Conservation (phyloP, 2,113 vertebrate genomes). For the Spermophilus dauricus region DNA sequence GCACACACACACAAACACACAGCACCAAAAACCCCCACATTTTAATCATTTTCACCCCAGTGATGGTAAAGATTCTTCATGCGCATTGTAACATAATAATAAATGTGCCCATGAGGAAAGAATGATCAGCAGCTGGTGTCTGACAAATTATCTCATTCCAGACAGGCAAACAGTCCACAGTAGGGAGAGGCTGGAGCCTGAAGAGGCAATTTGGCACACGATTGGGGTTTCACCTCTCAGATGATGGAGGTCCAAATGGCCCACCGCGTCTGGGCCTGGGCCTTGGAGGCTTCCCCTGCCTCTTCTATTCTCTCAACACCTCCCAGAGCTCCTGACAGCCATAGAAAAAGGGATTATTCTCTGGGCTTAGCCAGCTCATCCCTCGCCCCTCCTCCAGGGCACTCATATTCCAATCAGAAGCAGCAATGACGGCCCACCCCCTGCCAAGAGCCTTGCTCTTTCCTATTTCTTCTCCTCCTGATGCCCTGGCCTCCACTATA, state of each 20-base stretch:
- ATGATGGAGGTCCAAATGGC: slow-evolving; percentile 47
- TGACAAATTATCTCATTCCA: slow-evolving; percentile 89
- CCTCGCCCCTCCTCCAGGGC: slow-evolving; percentile 50
- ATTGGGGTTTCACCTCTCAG: slow-evolving; percentile 78
- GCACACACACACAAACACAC: background rate
- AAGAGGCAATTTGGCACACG: slow-evolving; percentile 78
- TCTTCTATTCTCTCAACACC: slow-evolving; percentile 47
- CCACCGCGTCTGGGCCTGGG: background rate
- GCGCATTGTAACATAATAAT: slow-evolving; percentile 89
- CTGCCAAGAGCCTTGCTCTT: background rate
- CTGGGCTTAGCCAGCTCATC: slow-evolving; percentile 58
- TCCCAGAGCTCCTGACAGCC: slow-evolving; percentile 73
- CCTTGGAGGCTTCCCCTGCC: slow-evolving; percentile 30
- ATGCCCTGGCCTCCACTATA: background rate
- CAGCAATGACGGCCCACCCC: slow-evolving; percentile 22
- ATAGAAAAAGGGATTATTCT: slow-evolving; percentile 75
- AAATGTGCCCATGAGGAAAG: slow-evolving; percentile 89
- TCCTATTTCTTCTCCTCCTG: background rate
- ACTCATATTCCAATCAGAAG: slow-evolving; percentile 5
- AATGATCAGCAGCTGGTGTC: slow-evolving; percentile 89
- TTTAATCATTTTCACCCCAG: slow-evolving; percentile 85
- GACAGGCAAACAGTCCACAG: slow-evolving; percentile 87
- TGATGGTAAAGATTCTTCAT: slow-evolving; percentile 86
- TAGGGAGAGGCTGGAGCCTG: slow-evolving; percentile 79
- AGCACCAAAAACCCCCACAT: slow-evolving; percentile 35